These are phyloP conservation scores for Anodontia alba DNA, from an alignment of 2,888 invertebrate species.

Conservation along the genomic window DNA sequence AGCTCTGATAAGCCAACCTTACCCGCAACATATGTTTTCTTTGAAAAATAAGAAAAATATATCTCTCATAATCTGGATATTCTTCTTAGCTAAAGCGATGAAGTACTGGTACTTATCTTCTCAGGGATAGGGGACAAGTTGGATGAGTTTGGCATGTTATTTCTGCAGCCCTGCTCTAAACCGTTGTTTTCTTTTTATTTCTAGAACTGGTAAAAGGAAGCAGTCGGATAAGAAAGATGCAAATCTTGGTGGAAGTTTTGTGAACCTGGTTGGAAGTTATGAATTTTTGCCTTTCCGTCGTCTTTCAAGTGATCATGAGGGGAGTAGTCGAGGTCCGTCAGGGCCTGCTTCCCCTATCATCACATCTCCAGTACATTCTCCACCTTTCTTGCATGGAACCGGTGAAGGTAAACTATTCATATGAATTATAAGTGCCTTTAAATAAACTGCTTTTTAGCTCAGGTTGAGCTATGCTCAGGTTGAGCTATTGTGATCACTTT, in stretches of 20 bases:
- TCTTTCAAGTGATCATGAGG: slow-evolving; percentile 79
- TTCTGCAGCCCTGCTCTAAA: too few species aligned
- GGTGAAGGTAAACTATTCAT: slow-evolving; percentile 45
- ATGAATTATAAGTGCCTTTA: too few species aligned
- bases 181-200: not conserved
- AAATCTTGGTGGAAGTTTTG: slow-evolving; percentile 46
- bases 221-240: slow-evolving; percentile 42
- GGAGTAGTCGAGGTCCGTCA: slow-evolving; percentile 77
- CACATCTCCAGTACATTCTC: slow-evolving; percentile 83
- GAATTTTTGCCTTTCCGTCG: slow-evolving; percentile 81
- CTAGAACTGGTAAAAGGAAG: slow-evolving; percentile 26
- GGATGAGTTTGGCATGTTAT: too few species aligned
- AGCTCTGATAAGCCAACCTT: too few species aligned
- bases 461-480: too few species aligned
- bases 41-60: too few species aligned
- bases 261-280: slow-evolving; percentile 79
- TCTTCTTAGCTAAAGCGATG: too few species aligned
- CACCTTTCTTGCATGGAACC: slow-evolving; percentile 73
- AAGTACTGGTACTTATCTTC: too few species aligned
- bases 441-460: not conserved
- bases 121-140: too few species aligned
- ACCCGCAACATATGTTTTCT: too few species aligned
- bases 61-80: too few species aligned
- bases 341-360: slow-evolving; percentile 83
- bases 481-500: too few species aligned